Base-by-base conservation (phyloP, 2,888 invertebrate genomes). In the Tyria jacobaeae region DNA sequence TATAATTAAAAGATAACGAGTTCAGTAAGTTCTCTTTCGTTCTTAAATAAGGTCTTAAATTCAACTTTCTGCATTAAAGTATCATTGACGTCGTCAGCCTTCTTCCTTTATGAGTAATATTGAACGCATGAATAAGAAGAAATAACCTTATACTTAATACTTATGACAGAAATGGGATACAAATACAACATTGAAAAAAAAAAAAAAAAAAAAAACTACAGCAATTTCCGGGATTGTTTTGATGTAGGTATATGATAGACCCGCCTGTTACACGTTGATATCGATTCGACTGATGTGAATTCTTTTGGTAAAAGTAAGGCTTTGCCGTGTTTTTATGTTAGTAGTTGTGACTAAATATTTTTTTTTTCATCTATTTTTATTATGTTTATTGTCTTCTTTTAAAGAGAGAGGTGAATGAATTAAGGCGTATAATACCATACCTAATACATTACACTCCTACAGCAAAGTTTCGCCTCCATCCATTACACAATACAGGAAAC, bases 211-310 rank as follows among this genome's bases (percentile, higher is more conserved):
- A 25, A 37, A 58, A 52, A 24, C 51, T 35, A 35, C 52, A 35
- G 25, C 6, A 27, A 34, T 24, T 52, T 44, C 52, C 31, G 25
- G 35, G 14, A 24, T 47, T 6, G 34, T 52, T 58, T 52, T 58
- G 58, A 58, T 44, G 52, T 52, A 31, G 27, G 27, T 31, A 35
- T 17, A 12, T 17, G 25, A 35, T 34, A 24, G 25, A 25, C 12
- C 31, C n/a, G 12, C 6, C 44, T 58, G 58, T 24, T 10, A 35
- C 24, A 35, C 25, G 44, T 41, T 35, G 52, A 44, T 52, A 31
- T 34, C 44, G 15, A 47, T 31, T 39, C 27, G 25, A 49, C 34
- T 35, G 34, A 35, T 21, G 41, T 41, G 39, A 10, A 21, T 41
- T 57, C 10, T n/a, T 4, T 35, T 4, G 27, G 27, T 27, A 31